phyloP scores from a whole-genome alignment of 2,113 vertebrate genomes.

The Circaetus gallicus region DNA sequence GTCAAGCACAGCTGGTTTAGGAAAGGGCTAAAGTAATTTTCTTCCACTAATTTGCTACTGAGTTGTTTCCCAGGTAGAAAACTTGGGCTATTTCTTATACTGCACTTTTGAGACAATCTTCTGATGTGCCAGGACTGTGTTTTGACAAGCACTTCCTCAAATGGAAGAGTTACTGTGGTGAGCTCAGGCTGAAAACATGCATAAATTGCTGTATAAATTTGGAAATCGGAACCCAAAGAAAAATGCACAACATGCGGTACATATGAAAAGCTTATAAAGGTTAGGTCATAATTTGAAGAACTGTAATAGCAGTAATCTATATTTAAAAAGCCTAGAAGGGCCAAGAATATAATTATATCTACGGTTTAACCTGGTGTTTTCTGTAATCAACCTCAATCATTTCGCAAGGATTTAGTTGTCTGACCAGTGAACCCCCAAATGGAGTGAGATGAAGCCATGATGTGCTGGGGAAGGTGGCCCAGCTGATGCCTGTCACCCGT shows the following conservation, averaged over 20 bases:
- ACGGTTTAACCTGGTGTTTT: not conserved
- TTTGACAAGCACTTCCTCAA: not conserved
- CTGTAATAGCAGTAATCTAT: not conserved
- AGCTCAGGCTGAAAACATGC: not conserved
- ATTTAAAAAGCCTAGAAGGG: not conserved
- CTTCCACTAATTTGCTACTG: not conserved
- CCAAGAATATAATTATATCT: not conserved
- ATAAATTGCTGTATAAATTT: not conserved
- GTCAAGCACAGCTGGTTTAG: not conserved
- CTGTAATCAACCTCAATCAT: not conserved
- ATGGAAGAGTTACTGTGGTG: not conserved
- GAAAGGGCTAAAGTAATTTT: not conserved
- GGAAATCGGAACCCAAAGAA: not conserved
- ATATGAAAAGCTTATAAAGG: not conserved
- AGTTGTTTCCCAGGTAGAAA: not conserved
- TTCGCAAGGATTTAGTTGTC: not conserved
- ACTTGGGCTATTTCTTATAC: not conserved
- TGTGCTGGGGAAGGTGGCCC: not conserved
- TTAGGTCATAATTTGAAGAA: not conserved
- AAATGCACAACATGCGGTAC: accelerated
- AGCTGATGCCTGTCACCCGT: not conserved
- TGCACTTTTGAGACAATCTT: not conserved
- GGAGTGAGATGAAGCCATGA: not conserved
- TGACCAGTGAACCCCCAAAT: not conserved
- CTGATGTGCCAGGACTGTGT: not conserved